Evolutionary conservation across 1,140 invertebrate genomes (phyloP), one percentile per base, ranked within the genome.

Genomic region (Scaptomyza graminum): DNA sequence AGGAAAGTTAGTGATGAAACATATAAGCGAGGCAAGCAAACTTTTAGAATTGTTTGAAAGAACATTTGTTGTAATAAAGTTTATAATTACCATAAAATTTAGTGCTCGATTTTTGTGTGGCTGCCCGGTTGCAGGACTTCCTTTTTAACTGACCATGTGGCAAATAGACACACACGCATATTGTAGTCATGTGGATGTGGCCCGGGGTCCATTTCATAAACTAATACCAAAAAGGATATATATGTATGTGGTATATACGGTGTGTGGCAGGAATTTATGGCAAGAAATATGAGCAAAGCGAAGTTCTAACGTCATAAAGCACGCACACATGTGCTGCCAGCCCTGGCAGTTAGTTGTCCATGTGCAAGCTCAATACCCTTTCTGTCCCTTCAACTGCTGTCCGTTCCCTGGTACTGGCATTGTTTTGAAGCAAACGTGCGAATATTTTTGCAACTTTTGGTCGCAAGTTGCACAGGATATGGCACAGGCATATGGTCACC

Each of bases 381-480:
- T 22, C 11, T 11, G 4, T 9, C 25, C 47, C 18, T 18, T 34
- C 8, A 13, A 8, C 13, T 34, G 34, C 0, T 50, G 49, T 44
- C 25, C 25, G 11, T 18, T 16, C n/a, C 5, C 28, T 15, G 16
- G 39, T 41, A 49, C 50, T 55, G 60, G 70, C 83, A 82, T 87
- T 87, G 83, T 87, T 87, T 87, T 82, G 80, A 43, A 57, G 59
- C 83, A 88, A 88, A 79, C 78, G 83, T 87, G 83, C 78, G 83
- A 88, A 88, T 82, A 88, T 87, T 87, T 87, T 87, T 87, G 82
- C 83, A 82, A 87, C 82, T 87, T 87, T 87, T 72, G 78, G 78
- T 81, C 74, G 57, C 83, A 85, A 85, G 81, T 76, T 81, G 83
- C 78, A 88, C 82, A 87, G 82, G 82, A 87, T 82, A 87, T 75